phyloP scores from a whole-genome alignment of 2,797 vertebrate species.

The Tachyglossus aculeatus region DNA sequence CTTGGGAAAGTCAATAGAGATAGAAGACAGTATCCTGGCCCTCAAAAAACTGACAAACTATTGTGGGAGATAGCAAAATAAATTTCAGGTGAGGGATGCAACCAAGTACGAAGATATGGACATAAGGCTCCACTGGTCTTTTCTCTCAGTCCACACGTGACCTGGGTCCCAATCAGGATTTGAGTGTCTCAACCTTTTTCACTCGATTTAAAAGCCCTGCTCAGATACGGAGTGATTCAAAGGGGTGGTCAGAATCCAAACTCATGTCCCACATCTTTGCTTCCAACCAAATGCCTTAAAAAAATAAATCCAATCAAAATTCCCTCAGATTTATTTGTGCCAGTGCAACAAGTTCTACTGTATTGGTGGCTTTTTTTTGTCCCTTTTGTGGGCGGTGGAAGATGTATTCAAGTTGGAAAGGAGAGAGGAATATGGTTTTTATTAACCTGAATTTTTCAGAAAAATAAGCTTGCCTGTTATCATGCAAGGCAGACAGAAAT shows the following conservation, averaged over 20 bases:
- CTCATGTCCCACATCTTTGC: not conserved
- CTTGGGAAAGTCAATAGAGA: too few species aligned
- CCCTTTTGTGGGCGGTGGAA: not conserved
- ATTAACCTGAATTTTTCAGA: slow-evolving; percentile 7
- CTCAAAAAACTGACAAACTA: too few species aligned
- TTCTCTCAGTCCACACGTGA: too few species aligned
- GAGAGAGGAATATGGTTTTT: slow-evolving; percentile 1
- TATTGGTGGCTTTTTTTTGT: slow-evolving; percentile 3
- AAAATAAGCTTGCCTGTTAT: slow-evolving; percentile 2
- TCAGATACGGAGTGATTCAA: not conserved
- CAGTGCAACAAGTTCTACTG: not conserved
- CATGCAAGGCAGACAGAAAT: slow-evolving; percentile 22
- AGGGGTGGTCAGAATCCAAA: not conserved
- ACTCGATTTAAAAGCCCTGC: not conserved
- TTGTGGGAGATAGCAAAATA: too few species aligned
- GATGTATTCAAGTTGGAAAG: not conserved
- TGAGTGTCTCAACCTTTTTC: too few species aligned
- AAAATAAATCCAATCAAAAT: slow-evolving; percentile 12
- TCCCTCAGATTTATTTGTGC: not conserved
- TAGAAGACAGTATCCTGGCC: too few species aligned
- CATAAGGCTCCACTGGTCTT: too few species aligned
- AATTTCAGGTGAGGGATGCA: too few species aligned
- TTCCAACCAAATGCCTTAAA: not conserved
- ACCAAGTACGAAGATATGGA: too few species aligned
- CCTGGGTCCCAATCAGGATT: too few species aligned